phyloP scores from a whole-genome alignment of 2,797 vertebrate species.

The Stomatorhinus walkeri region DNA sequence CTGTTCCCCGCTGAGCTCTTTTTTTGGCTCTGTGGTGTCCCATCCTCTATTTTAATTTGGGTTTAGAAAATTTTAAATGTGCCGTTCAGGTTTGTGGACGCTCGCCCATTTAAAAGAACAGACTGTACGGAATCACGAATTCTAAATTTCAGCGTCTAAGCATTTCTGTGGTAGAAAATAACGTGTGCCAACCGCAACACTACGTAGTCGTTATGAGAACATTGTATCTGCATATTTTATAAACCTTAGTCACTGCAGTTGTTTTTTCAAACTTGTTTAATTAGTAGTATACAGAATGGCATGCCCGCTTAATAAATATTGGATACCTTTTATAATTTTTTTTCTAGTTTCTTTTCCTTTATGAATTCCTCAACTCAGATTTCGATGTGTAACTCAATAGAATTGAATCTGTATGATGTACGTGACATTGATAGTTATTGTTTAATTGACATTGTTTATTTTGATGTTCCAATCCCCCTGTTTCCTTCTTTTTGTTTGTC shows the following conservation, averaged over 20 bases:
- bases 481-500: neutral
- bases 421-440: neutral
- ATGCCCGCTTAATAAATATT: neutral
- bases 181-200: neutral
- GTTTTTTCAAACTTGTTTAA: neutral
- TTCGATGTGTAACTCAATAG: neutral
- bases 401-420: neutral
- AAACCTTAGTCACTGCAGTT: neutral
- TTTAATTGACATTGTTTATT: neutral
- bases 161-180: neutral
- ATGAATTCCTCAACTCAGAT: neutral
- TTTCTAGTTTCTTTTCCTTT: neutral
- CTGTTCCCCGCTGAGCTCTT: neutral
- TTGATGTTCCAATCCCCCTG: neutral
- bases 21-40: neutral
- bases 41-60: neutral
- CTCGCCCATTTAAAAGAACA: neutral
- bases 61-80: neutral
- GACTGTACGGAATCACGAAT: neutral
- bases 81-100: neutral
- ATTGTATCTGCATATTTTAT: neutral
- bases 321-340: neutral
- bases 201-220: neutral
- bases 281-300: neutral
- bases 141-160: neutral